A percentile compares a stretch with the other conserved stretches of the same genome.
Evolutionary conservation across 2,888 invertebrate genomes (phyloP).

Genomic region (Laspeyria flexula): DNA sequence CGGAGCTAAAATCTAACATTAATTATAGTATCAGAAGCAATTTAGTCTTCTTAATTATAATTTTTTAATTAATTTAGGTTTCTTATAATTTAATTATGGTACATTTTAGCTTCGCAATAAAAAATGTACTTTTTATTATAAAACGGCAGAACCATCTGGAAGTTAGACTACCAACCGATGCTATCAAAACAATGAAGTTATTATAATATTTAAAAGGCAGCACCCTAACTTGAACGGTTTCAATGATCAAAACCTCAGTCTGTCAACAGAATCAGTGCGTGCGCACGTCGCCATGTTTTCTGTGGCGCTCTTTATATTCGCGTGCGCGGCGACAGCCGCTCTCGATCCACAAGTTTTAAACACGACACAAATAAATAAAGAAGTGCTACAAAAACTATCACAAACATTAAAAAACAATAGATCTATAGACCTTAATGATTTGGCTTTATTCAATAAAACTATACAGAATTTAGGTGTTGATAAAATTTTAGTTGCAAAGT

Average conservation of each 20-base stretch:
- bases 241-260: constrained; percentile 61
- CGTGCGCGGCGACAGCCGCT: constrained; percentile 61
- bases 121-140: too few species aligned
- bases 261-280: constrained; percentile 63
- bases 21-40: too few species aligned
- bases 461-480: constrained; percentile 60
- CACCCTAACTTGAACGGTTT: constrained; percentile 28
- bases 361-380: constrained; percentile 59
- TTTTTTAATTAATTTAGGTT: too few species aligned
- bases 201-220: constrained; percentile 60
- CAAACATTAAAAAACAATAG: constrained; percentile 57
- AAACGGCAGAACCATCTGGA: constrained; percentile 25
- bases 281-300: constrained; percentile 68
- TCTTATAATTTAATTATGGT: too few species aligned
- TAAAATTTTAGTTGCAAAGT: constrained; percentile 60
- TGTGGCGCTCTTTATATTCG: constrained; percentile 62
- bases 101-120: too few species aligned
- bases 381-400: constrained; percentile 57
- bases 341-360: constrained; percentile 50
- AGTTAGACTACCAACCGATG: constrained; percentile 17
- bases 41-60: too few species aligned
- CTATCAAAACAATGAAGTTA: constrained; percentile 52
- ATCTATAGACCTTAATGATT: constrained; percentile 56
- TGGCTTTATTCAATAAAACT: constrained; percentile 62
- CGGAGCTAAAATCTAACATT: too few species aligned